These are phyloP conservation scores for Enhydra lutris DNA, from an alignment of 2,113 vertebrate species.

Conservation along the genomic window DNA sequence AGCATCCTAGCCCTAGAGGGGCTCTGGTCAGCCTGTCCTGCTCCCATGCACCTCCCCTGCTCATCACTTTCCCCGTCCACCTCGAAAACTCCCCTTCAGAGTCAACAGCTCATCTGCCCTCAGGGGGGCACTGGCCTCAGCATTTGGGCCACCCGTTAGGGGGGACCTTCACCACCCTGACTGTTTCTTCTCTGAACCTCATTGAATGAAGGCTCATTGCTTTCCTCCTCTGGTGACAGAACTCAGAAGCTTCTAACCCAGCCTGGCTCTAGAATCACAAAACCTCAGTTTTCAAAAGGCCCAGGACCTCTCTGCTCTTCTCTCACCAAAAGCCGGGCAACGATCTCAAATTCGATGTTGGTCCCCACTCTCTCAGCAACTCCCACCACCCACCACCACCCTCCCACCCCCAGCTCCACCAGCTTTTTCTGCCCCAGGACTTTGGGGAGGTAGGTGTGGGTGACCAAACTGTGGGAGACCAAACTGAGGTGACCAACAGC, in stretches of 20 bases:
- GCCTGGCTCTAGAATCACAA: not conserved
- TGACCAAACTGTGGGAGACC: not conserved
- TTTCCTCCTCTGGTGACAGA: not conserved
- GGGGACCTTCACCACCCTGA: not conserved
- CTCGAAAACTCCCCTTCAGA: not conserved
- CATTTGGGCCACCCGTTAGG: accelerated
- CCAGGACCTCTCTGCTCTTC: not conserved
- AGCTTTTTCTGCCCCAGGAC: not conserved
- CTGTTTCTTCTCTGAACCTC: too few relatives aligned
- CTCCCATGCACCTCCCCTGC: not conserved
- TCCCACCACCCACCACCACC: not conserved
- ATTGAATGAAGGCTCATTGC: too few relatives aligned
- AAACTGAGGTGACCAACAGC: not conserved
- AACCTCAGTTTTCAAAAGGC: not conserved
- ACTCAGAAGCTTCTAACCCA: not conserved
- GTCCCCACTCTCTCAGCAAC: not conserved
- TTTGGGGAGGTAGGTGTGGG: not conserved
- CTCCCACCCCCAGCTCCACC: not conserved
- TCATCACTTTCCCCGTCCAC: not conserved
- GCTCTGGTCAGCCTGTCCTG: not conserved
- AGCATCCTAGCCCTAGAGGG: not conserved
- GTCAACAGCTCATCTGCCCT: too few relatives aligned
- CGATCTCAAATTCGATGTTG: accelerated
- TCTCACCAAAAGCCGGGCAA: not conserved
- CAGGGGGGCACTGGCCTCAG: not conserved